Conservation (phyloP, 2,113 vertebrate genomes). For the Corvus moneduloides region DNA sequence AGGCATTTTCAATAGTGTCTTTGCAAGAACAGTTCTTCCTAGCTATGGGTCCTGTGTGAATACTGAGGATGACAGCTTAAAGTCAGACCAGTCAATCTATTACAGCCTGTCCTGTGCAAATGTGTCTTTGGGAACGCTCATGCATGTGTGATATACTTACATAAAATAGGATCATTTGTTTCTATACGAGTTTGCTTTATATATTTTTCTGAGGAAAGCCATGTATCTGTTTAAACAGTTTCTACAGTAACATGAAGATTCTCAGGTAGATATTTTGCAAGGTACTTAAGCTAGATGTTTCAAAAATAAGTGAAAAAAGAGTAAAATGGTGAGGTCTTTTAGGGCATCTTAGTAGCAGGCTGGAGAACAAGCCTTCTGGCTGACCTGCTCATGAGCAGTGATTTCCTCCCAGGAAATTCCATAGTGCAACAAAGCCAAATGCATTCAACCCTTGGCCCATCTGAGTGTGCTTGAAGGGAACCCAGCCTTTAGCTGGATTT, state of each 20-base stretch:
- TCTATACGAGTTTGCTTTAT: neutral
- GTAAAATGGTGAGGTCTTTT: neutral
- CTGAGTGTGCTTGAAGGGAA: neutral
- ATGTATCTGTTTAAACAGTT: neutral
- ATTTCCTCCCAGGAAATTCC: neutral
- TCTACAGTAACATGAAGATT: neutral
- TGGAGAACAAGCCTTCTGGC: neutral
- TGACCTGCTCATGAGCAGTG: neutral
- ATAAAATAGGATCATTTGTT: neutral
- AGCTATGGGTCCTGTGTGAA: neutral
- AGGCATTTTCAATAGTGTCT: neutral
- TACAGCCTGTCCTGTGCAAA: neutral
- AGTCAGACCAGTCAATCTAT: neutral
- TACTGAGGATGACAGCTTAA: neutral
- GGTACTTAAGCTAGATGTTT: neutral
- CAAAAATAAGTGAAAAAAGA: neutral
- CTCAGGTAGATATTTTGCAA: neutral
- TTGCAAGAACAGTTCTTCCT: neutral
- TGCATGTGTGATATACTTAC: neutral
- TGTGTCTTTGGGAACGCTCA: neutral
- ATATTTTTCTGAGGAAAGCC: neutral
- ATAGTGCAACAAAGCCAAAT: neutral
- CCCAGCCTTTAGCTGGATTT: neutral
- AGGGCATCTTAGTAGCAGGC: neutral
- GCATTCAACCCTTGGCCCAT: neutral